Conservation (phyloP, 2,888 invertebrate species). For the Netelia fuscicornis region DNA sequence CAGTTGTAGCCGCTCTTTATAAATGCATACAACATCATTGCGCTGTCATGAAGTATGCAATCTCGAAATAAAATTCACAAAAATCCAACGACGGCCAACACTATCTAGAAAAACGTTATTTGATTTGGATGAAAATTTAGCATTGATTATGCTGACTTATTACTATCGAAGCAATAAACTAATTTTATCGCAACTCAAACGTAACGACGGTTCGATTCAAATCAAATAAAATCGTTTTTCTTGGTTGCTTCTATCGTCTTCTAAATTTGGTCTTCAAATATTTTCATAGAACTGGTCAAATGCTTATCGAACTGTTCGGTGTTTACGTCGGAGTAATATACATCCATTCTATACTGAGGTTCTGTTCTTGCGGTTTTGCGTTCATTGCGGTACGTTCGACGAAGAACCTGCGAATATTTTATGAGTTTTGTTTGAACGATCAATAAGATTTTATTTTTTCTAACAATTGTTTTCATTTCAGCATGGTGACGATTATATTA, state of each 20-base stretch:
- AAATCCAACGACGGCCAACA: too few species aligned
- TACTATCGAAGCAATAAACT: too few species aligned
- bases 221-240: not conserved
- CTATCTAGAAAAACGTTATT: too few species aligned
- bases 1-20: slow-evolving; percentile 15
- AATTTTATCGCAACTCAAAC: not conserved
- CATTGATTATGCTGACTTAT: too few species aligned
- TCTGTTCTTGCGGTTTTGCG: slow-evolving; percentile 72
- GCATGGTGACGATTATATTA: too few species aligned
- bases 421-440: not conserved
- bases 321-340: slow-evolving; percentile 71
- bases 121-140: too few species aligned
- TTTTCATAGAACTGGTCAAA: slow-evolving; percentile 42
- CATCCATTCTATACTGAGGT: slow-evolving; percentile 70
- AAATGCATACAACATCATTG: slow-evolving; percentile 54
- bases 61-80: not conserved
- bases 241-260: not conserved
- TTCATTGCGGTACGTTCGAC: slow-evolving; percentile 68
- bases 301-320: slow-evolving; percentile 68
- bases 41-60: slow-evolving; percentile 50
- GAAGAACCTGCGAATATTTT: not conserved
- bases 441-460: not conserved
- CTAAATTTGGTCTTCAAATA: not conserved
- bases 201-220: not conserved
- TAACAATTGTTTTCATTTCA: too few species aligned